These are phyloP conservation scores for Phymanthus crucifer DNA, from an alignment of 92 coral and sea anemone species.

Conservation along the genomic window DNA sequence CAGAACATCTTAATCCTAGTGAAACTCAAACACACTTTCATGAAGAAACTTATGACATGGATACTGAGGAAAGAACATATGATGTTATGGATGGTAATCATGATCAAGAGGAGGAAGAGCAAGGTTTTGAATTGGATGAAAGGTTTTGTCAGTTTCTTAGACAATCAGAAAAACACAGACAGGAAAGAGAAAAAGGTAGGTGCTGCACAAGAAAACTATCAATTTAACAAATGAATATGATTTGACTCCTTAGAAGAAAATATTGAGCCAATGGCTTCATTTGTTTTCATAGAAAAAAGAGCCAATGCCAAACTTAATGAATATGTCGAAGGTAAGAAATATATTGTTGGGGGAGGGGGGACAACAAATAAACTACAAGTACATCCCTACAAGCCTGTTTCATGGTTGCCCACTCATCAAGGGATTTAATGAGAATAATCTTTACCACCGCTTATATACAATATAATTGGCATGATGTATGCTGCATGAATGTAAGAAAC, in stretches of 20 bases:
- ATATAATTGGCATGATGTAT: neutral
- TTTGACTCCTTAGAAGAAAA: neutral
- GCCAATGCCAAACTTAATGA: conserved; percentile 57
- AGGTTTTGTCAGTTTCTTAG: conserved; percentile 80
- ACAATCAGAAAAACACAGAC: conserved; percentile 86
- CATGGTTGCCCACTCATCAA: neutral
- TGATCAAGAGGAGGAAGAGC: conserved; percentile 9
- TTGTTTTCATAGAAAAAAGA: conserved; percentile 47
- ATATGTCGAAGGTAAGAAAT: conserved; percentile 81
- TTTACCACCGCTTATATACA: too few species aligned
- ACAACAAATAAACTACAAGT: too few species aligned
- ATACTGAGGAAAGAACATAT: neutral
- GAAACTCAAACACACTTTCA: neutral
- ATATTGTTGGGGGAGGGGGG: too few species aligned
- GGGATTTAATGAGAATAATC: neutral
- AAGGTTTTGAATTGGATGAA: conserved; percentile 76
- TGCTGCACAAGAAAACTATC: neutral
- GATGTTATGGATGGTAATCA: neutral
- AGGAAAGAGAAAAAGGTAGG: conserved; percentile 84
- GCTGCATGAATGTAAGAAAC: too few species aligned
- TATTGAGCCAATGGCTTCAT: neutral
- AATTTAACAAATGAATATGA: neutral
- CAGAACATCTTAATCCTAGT: neutral
- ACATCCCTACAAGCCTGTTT: neutral
- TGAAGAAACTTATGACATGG: neutral